These are phyloP conservation scores for Microtus californicus DNA, from an alignment of 2,797 vertebrate species.

Conservation along the genomic window DNA sequence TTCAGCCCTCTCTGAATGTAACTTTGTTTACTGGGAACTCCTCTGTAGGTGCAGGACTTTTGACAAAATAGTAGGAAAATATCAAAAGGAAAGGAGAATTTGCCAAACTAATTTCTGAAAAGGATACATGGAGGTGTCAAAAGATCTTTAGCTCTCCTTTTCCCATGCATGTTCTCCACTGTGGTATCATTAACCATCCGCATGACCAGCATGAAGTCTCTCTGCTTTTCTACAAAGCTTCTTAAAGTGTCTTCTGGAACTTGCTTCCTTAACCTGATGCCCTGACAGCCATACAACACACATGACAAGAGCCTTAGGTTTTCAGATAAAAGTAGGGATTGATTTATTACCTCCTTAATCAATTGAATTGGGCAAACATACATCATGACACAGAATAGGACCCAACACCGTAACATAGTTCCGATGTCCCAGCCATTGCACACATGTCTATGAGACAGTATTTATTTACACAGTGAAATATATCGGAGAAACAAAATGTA, in stretches of 20 bases:
- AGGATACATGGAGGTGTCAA: neutral
- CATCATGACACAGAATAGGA: neutral
- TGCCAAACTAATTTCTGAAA: neutral
- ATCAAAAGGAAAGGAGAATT: neutral
- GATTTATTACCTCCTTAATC: slow-evolving; percentile 31
- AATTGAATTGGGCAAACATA: slow-evolving; percentile 22
- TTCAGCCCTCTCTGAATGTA: neutral
- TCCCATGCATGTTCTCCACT: neutral
- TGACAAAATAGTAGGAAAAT: slow-evolving; percentile 21
- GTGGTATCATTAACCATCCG: neutral
- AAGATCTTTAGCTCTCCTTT: neutral
- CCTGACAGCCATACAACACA: neutral
- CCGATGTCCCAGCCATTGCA: slow-evolving; percentile 7
- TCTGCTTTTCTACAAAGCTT: neutral
- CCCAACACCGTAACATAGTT: neutral
- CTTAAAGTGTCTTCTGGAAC: neutral
- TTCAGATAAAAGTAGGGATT: slow-evolving; percentile 18
- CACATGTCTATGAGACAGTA: neutral
- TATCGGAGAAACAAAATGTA: slow-evolving; percentile 54
- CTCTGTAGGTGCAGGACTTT: neutral
- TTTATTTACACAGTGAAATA: slow-evolving; percentile 54
- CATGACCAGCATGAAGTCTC: neutral
- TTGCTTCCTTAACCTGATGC: neutral
- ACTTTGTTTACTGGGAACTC: neutral
- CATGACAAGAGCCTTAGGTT: neutral